A percentile compares a stretch with the other conserved stretches of the same genome.
Evolutionary conservation across 2,888 invertebrate genomes (phyloP).

Genomic region (Lumbricus terrestris): DNA sequence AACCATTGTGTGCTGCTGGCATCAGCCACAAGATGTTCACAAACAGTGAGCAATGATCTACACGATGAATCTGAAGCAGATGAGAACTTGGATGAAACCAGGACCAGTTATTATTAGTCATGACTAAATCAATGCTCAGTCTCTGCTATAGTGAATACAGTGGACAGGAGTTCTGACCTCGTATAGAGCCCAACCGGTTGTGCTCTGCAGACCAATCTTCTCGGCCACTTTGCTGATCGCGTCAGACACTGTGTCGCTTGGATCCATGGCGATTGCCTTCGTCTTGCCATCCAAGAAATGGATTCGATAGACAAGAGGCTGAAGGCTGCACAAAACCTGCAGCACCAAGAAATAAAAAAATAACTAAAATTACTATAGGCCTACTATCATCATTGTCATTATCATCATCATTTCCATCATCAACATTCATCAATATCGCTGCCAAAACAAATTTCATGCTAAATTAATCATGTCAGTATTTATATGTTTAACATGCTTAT

Average conservation of each 20-base stretch:
- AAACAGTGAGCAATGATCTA: not conserved
- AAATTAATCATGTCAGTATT: not conserved
- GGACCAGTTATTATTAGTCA: not conserved
- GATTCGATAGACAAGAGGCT: conserved; percentile 83
- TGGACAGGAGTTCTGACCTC: conserved; percentile 47
- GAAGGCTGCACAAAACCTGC: conserved; percentile 33
- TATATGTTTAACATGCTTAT: too few relatives aligned
- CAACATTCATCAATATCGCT: not conserved
- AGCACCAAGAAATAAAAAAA: not conserved
- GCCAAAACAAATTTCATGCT: not conserved
- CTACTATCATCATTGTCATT: not conserved
- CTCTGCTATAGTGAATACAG: too few relatives aligned
- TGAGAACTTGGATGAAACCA: too few relatives aligned
- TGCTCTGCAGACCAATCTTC: conserved; percentile 74
- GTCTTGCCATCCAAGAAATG: conserved; percentile 92
- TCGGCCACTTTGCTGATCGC: conserved; percentile 85
- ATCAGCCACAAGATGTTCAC: too few relatives aligned
- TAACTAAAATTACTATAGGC: not conserved
- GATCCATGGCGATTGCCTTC: conserved; percentile 91
- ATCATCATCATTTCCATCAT: not conserved
- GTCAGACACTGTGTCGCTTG: conserved; percentile 88
- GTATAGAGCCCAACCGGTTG: conserved; percentile 93
- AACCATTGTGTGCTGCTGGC: too few relatives aligned
- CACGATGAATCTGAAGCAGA: too few relatives aligned
- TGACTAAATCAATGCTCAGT: not conserved